A percentile compares a stretch with the other conserved stretches of the same genome.
phyloP scores from a whole-genome alignment of 2,888 invertebrate genomes.

The Cremastinae sp. region DNA sequence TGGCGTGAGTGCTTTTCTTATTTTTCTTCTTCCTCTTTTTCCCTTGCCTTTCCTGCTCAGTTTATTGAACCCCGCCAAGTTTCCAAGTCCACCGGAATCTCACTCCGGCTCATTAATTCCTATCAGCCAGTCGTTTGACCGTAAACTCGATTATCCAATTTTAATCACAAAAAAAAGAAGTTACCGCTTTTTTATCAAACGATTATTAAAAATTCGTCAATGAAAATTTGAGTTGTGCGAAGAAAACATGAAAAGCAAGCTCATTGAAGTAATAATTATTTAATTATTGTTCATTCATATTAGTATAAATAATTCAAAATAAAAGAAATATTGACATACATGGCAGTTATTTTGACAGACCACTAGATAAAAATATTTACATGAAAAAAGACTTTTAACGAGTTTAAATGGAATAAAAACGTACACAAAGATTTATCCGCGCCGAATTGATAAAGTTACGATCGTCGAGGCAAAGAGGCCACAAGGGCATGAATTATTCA shows the following conservation, averaged over 20 bases:
- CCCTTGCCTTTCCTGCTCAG: background rate
- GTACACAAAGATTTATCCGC: background rate
- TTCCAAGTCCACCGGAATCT: slow-evolving; percentile 24
- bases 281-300: too few species aligned
- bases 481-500: slow-evolving; percentile 33
- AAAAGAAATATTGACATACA: too few species aligned
- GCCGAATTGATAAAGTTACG: slow-evolving; percentile 4
- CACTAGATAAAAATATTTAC: too few species aligned
- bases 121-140: background rate
- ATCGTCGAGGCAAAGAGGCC: slow-evolving; percentile 25
- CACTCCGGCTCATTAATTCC: slow-evolving; percentile 25
- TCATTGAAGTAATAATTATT: too few species aligned
- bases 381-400: background rate
- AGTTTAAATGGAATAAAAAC: slow-evolving; percentile 2
- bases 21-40: slow-evolving; percentile 4
- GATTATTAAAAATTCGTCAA: too few species aligned
- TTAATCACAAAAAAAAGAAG: too few species aligned
- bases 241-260: too few species aligned
- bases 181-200: too few species aligned
- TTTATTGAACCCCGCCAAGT: slow-evolving; percentile 41
- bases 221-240: too few species aligned
- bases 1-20: slow-evolving; percentile 46
- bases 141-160: too few species aligned
- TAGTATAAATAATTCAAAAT: too few species aligned
- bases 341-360: background rate